A percentile compares a stretch with the other conserved stretches of the same genome.
Evolutionary conservation across 2,113 vertebrate genomes (phyloP).

Genomic region (Phalacrocorax brasilianus): DNA sequence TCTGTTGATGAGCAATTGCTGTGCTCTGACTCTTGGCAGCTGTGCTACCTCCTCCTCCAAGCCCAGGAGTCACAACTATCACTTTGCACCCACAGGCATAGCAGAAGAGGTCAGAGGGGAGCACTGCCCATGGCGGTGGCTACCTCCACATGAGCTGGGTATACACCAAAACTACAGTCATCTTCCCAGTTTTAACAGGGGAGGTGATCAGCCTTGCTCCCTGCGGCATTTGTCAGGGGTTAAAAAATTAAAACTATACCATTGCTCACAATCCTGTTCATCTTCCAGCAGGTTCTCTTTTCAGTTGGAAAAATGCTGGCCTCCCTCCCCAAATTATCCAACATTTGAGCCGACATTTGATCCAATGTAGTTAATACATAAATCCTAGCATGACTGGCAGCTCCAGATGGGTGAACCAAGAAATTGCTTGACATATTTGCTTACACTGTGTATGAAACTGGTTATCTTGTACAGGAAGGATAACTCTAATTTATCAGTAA

Average conservation of each 20-base stretch:
- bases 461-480: slow-evolving; percentile 20
- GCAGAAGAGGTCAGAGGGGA: not conserved
- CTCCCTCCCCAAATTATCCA: slow-evolving; percentile 42
- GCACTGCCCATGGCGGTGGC: rapidly evolving
- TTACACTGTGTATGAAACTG: slow-evolving; percentile 22
- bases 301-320: slow-evolving; percentile 3
- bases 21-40: not conserved
- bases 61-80: not conserved
- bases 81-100: not conserved
- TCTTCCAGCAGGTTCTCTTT: not conserved
- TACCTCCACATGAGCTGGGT: not conserved
- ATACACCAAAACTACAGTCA: not conserved
- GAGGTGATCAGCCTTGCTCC: not conserved
- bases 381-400: slow-evolving; percentile 56
- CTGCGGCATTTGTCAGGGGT: not conserved
- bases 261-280: not conserved
- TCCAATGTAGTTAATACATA: slow-evolving; percentile 41
- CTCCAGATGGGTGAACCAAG: slow-evolving; percentile 63
- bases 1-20: not conserved
- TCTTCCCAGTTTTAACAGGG: not conserved
- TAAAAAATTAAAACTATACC: not conserved
- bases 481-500: slow-evolving; percentile 41
- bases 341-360: slow-evolving; percentile 24
- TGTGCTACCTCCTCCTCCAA: not conserved
- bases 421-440: slow-evolving; percentile 67